phyloP scores from a whole-genome alignment of 2,888 invertebrate genomes.

The Pterobdella sp. region DNA sequence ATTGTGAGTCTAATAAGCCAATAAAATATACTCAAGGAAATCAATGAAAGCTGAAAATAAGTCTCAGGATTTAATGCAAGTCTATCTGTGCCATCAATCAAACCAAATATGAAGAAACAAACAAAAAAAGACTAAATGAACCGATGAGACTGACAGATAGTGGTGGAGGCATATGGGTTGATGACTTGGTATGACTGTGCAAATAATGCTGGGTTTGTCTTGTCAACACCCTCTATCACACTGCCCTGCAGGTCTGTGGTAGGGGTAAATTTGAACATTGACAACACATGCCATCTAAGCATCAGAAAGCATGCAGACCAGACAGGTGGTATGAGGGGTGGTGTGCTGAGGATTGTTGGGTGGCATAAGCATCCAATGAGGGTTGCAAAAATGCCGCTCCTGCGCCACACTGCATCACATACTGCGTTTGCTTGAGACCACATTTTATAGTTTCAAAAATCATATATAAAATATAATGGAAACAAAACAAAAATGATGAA shows the following conservation, averaged over 20 bases:
- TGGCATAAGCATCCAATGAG: background rate
- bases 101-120: no score
- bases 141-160: background rate
- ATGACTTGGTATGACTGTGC: slow-evolving; percentile 2
- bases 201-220: background rate
- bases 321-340: background rate
- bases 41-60: no score
- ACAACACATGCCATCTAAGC: background rate
- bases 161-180: slow-evolving; percentile 8
- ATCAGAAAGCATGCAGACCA: background rate
- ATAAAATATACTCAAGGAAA: no score
- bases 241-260: slow-evolving; percentile 1
- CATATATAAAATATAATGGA: no score
- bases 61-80: no score
- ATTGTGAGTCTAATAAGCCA: no score
- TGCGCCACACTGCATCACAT: background rate
- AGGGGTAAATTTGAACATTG: background rate
- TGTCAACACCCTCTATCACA: background rate
- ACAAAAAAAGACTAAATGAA: no score
- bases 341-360: no score
- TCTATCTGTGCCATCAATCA: no score
- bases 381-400: background rate
- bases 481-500: no score
- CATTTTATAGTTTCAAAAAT: no score
- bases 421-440: background rate